A percentile compares a stretch with the other conserved stretches of the same genome.
phyloP scores from a whole-genome alignment of 1,140 invertebrate species.

The Geopemphigus sp. region DNA sequence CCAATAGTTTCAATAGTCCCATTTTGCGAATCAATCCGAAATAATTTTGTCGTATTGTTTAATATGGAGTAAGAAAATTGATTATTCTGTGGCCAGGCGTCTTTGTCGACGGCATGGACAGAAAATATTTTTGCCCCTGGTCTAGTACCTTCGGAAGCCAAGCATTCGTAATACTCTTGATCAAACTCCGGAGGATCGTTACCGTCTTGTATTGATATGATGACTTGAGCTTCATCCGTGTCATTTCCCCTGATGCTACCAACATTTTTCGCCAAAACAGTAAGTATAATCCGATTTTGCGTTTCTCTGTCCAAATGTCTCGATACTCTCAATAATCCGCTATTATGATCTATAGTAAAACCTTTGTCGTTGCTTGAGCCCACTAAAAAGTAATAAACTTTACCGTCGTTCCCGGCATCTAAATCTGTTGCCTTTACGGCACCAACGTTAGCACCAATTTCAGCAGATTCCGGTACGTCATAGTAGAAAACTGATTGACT shows the following conservation, averaged over 20 bases:
- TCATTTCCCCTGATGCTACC: constrained; percentile 91
- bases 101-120: constrained; percentile 86
- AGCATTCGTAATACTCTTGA: constrained; percentile 70
- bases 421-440: constrained; percentile 85
- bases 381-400: constrained; percentile 87
- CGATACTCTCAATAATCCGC: constrained; percentile 79
- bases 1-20: constrained; percentile 78
- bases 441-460: constrained; percentile 82
- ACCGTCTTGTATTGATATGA: constrained; percentile 89
- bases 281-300: constrained; percentile 83
- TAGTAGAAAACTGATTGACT: constrained; percentile 88
- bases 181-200: constrained; percentile 93
- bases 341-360: constrained; percentile 81
- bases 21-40: constrained; percentile 83
- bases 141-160: constrained; percentile 72
- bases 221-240: constrained; percentile 90
- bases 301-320: constrained; percentile 84
- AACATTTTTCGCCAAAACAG: constrained; percentile 90
- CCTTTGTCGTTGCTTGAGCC: constrained; percentile 90
- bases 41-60: constrained; percentile 74
- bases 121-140: constrained; percentile 72
- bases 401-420: constrained; percentile 87
- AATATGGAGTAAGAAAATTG: constrained; percentile 90
- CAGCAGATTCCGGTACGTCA: constrained; percentile 88
- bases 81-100: constrained; percentile 86